phyloP scores from a whole-genome alignment of 2,888 invertebrate species.

The Drosophila anceps region DNA sequence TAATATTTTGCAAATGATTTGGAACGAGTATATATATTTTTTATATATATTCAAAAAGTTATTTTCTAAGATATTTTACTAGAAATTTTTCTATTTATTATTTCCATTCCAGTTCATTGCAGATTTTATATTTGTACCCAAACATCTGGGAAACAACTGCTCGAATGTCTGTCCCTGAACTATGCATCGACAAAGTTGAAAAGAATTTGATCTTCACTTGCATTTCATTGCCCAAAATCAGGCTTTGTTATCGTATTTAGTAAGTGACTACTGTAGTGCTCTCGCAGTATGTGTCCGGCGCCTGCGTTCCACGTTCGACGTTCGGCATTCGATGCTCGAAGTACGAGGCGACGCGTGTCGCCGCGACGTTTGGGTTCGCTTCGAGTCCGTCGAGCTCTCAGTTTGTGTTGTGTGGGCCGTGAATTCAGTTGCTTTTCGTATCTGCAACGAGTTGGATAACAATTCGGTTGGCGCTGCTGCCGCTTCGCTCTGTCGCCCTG shows the following conservation, averaged over 20 bases:
- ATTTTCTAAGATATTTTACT: no score
- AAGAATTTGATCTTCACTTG: neutral
- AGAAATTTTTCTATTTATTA: no score
- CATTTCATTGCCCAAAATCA: neutral
- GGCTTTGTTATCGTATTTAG: neutral
- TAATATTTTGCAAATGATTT: no score
- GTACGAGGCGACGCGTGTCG: conserved; percentile 9
- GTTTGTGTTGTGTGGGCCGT: conserved; percentile 40
- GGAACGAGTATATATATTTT: no score
- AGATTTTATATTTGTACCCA: no score
- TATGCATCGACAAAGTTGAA: neutral
- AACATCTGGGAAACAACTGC: neutral
- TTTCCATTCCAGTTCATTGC: no score
- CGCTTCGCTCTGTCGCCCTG: conserved; percentile 32
- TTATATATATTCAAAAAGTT: no score
- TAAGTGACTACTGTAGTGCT: conserved; percentile 31
- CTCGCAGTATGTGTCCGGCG: conserved; percentile 27
- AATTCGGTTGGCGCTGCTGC: conserved; percentile 59
- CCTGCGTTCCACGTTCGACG: conserved; percentile 41
- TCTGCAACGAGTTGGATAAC: conserved; percentile 75
- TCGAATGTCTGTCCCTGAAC: neutral
- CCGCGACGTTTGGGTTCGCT: conserved; percentile 13
- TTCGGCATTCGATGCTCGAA: neutral
- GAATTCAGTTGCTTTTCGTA: conserved; percentile 67
- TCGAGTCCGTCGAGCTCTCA: conserved; percentile 36